phyloP scores from a whole-genome alignment of 2,888 invertebrate genomes.

The Nemoura dubitans region DNA sequence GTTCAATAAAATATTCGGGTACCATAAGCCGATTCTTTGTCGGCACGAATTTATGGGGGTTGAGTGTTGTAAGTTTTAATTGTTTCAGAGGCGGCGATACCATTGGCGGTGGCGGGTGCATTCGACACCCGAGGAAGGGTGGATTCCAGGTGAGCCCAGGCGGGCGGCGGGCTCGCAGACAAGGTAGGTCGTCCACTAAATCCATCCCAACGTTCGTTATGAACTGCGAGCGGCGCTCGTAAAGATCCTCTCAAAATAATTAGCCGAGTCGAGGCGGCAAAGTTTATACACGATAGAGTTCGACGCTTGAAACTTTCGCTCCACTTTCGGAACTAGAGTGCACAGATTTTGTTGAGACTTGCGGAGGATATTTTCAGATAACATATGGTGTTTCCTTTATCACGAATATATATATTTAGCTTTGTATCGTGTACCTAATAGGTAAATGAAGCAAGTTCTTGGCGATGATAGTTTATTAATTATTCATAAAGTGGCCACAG shows the following conservation, averaged over 20 bases:
- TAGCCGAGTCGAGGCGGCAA: not conserved
- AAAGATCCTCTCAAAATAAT: not conserved
- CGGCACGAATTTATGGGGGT: conserved; percentile 31
- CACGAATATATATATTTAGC: not conserved
- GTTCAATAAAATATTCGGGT: not conserved
- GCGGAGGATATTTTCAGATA: not conserved
- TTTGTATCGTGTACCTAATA: not conserved
- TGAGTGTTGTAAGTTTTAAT: conserved; percentile 33
- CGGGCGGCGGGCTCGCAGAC: not conserved
- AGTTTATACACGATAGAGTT: not conserved
- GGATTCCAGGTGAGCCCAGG: not conserved
- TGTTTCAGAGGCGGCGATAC: conserved; percentile 22
- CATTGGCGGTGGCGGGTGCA: not conserved
- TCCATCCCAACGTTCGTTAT: not conserved
- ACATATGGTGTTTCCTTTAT: not conserved
- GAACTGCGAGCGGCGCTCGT: not conserved
- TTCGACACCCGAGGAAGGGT: conserved; percentile 24
- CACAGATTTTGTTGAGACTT: not conserved
- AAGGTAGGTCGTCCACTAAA: not conserved
- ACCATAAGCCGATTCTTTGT: conserved; percentile 21
- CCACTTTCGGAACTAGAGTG: not conserved
- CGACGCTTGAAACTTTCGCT: not conserved
- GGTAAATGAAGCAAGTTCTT: not conserved
- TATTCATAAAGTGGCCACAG: not conserved
- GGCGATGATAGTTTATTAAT: not conserved